phyloP scores from a whole-genome alignment of 2,797 vertebrate genomes.

The Buceros bicornis region DNA sequence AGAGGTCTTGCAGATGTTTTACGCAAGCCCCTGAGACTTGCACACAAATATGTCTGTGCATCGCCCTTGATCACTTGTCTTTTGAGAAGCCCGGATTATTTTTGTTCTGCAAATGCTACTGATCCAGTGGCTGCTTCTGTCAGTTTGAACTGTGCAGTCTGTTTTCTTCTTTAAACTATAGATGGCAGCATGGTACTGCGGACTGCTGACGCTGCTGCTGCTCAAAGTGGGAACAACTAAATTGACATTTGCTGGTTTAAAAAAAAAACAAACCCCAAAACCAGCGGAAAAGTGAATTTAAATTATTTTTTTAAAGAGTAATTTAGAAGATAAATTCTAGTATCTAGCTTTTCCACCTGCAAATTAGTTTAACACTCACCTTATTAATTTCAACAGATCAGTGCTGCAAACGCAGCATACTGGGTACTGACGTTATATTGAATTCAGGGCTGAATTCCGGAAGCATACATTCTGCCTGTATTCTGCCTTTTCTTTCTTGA shows the following conservation, averaged over 20 bases:
- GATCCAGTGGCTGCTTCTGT: background rate
- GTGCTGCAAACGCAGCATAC: background rate
- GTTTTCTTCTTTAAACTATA: background rate
- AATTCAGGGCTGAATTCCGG: background rate
- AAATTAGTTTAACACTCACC: background rate
- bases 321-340: background rate
- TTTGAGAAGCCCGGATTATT: background rate
- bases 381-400: background rate
- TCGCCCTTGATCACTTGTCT: rapidly evolving
- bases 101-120: background rate
- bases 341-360: background rate
- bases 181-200: slow-evolving; percentile 54
- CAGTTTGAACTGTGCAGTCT: background rate
- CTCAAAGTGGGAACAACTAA: background rate
- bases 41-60: background rate
- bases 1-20: background rate
- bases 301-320: background rate
- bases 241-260: background rate
- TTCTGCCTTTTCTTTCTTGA: background rate
- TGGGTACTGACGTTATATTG: background rate
- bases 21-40: background rate
- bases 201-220: background rate
- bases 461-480: background rate
- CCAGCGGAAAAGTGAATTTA: background rate
- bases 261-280: background rate